A percentile compares a stretch with the other conserved stretches of the same genome.
These are phyloP conservation scores for Corythornis cristatus DNA, from an alignment of 2,113 vertebrate genomes.

Conservation along the genomic window DNA sequence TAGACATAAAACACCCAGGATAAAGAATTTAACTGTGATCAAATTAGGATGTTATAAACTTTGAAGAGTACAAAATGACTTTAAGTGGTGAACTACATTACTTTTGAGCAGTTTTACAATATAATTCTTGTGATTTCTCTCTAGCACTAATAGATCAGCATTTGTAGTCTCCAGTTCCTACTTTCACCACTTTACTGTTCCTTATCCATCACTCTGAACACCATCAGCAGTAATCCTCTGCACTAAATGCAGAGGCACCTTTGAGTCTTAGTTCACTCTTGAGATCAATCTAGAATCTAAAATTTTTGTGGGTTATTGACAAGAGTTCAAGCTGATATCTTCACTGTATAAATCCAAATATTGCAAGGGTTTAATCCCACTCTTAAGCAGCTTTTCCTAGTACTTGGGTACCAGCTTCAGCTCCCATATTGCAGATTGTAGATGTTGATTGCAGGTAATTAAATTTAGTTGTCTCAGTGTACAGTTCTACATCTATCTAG, in stretches of 20 bases:
- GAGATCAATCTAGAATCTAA: not conserved
- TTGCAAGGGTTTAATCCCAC: not conserved
- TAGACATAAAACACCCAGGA: slow-evolving; percentile 14
- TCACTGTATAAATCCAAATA: not conserved
- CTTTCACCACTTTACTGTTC: not conserved
- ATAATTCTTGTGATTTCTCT: not conserved
- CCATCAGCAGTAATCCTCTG: not conserved
- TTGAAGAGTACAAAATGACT: not conserved
- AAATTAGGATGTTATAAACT: slow-evolving; percentile 1
- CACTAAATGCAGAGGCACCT: not conserved
- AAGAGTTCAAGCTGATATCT: not conserved
- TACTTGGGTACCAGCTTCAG: not conserved
- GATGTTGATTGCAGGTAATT: not conserved
- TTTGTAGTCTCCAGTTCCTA: not conserved
- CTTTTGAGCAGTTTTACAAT: slow-evolving; percentile 3
- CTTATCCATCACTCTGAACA: not conserved
- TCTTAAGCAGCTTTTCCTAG: not conserved
- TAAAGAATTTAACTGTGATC: slow-evolving; percentile 13
- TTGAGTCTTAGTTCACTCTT: not conserved
- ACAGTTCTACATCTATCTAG: not conserved
- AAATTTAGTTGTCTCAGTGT: not conserved
- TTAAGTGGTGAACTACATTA: not conserved
- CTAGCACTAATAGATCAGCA: not conserved
- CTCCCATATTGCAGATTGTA: not conserved
- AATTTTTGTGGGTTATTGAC: not conserved